Evolutionary conservation across 1,140 invertebrate genomes (phyloP), one percentile per base, ranked within the genome.

Genomic region (Drosophila azteca): DNA sequence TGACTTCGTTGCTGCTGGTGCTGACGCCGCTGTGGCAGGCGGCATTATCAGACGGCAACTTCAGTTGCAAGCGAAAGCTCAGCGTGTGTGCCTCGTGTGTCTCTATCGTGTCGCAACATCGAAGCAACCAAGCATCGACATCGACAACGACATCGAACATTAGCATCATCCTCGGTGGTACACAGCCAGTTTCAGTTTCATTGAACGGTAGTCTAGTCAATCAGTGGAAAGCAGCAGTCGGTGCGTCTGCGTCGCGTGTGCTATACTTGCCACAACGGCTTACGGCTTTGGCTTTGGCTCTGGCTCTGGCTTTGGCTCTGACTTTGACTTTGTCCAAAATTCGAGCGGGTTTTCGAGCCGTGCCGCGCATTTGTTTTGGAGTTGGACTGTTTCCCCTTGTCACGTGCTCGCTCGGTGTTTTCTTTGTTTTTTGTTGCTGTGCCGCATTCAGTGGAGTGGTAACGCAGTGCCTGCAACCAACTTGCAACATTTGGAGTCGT

Each of bases 41-140:
- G 78, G 74, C 82, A 85, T 75, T 87, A 85, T 87, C 83, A 85
- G 72, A 75, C 78, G 65, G 63, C 81, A 64, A 85, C 81, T 85
- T 85, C 78, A 85, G 82, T 85, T 72, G 82, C 82, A 78, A 87
- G 71, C 83, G 82, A 87, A 75, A 83, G 82, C 78, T 85, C 79
- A 87, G 62, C 82, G 82, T 64, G 70, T 87, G 60, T 67, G 75
- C 70, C 72, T 87, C 84, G 82, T 75, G 67, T 73, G 44, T 77
- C 54, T 76, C 73, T 50, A 13, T 5, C 45, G 63, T 53, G 61
- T 49, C 46, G 29, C 17, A 62, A 11, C 39, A 51, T n/a, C 58
- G 17, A 20, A 20, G 17, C 17, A 20, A 39, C 46, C 39, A 35
- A 54, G 54, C 41, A 62, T 41, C 13, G 31, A 49, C 46, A 7